Evolutionary conservation across 2,113 vertebrate genomes (phyloP), one percentile per base, ranked within the genome.

Genomic region (Peromyscus californicus): DNA sequence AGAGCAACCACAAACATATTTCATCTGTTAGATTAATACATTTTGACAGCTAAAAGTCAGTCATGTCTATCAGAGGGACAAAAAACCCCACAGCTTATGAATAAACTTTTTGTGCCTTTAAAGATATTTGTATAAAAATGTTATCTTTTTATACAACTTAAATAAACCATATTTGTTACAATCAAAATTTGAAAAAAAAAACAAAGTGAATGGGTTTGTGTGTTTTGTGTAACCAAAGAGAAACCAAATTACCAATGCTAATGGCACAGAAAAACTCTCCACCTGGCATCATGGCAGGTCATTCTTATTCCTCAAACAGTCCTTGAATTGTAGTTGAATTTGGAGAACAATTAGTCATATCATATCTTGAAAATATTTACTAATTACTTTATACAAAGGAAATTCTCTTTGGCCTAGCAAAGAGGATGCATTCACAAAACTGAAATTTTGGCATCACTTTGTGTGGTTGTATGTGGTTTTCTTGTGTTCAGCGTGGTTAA

Each of bases 1-100:
- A 99, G 98, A 98, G 98, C 98, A 98, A 98, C 98, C 98, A 99
- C 98, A 99, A 99, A 99, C 98, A 98, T 98, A 98, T 99, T 98
- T 99, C 98, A 99, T 98, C 98, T 98, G 98, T 98, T 98, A 99
- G 98, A 98, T 98, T 99, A 99, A 98, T 99, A 99, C 98, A 98
- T 98, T 98, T 98, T 98, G 98, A 98, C 96, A 99, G 98, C 98
- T 98, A 99, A 99, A 99, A 99, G 98, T 98, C 98, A 98, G 98
- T 98, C 98, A 98, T 98, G 98, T 98, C 98, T 98, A 96, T 98
- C 96, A 98, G 98, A 99, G 98, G 98, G 98, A 98, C 97, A 94
- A 99, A 99, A 98, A 97, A 76, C 97, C 98, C 98, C 69, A 95
- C 94, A 97, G 57, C 80, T 97, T 98, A 96, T 98, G 98, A 98